Evolutionary conservation across 2,797 vertebrate genomes (phyloP).

Genomic region (Cirrhinus molitorella): DNA sequence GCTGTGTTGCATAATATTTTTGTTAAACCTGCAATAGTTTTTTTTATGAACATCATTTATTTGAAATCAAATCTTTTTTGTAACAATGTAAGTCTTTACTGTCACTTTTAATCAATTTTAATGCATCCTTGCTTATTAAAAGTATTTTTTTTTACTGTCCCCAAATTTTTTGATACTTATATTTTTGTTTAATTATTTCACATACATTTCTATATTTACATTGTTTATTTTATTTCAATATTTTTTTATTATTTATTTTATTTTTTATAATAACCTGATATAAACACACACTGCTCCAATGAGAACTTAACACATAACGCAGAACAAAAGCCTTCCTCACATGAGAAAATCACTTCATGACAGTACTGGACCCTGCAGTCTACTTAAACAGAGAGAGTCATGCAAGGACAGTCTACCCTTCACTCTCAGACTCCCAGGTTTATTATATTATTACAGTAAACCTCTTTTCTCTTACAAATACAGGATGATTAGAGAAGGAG

Average conservation of each 20-base stretch:
- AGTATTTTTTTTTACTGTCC: background rate
- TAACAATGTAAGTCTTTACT: background rate
- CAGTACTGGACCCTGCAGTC: background rate
- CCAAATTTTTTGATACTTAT: background rate
- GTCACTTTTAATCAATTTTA: background rate
- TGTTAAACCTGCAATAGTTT: background rate
- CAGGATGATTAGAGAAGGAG: slow-evolving; percentile 1
- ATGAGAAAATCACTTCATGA: background rate
- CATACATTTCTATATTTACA: background rate
- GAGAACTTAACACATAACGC: slow-evolving; percentile 11
- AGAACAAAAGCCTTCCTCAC: slow-evolving; percentile 25
- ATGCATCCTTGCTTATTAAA: background rate
- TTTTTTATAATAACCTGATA: no score
- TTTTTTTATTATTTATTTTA: no score
- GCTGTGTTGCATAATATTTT: background rate
- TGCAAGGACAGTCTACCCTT: slow-evolving; percentile 2
- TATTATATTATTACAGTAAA: background rate
- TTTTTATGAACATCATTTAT: no score
- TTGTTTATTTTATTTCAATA: background rate
- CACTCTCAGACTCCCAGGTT: slow-evolving; percentile 5
- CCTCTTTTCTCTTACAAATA: slow-evolving; percentile 3
- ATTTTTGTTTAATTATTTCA: background rate
- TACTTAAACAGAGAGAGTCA: slow-evolving; percentile 9
- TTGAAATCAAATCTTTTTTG: background rate
- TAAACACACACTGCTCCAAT: background rate